Conservation (phyloP, 2,888 invertebrate genomes). For the Eupithecia centaureata region DNA sequence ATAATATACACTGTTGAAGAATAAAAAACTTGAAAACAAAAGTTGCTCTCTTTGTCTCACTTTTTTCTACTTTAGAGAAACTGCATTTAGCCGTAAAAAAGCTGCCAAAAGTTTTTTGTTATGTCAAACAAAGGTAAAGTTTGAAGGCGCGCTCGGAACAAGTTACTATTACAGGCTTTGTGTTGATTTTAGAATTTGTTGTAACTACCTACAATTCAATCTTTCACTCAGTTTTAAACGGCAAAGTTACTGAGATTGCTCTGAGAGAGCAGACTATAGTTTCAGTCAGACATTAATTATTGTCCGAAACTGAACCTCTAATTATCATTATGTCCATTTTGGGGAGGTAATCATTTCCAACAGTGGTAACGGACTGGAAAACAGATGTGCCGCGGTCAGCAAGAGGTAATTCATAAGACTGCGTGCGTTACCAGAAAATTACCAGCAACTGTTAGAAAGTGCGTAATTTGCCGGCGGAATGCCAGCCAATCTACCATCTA, state of each 20-base stretch:
- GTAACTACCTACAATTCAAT: no score
- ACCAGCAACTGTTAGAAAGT: conserved; percentile 4
- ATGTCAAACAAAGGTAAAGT: background rate
- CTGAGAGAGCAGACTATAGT: background rate
- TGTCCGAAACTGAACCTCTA: background rate
- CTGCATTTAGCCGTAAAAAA: background rate
- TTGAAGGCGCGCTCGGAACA: background rate
- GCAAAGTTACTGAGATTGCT: background rate
- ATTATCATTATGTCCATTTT: background rate
- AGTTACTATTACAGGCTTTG: background rate
- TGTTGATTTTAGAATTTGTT: background rate
- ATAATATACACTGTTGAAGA: no score
- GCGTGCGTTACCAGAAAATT: conserved; percentile 12
- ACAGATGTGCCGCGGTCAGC: background rate
- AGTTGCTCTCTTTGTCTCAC: no score
- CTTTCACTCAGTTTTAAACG: background rate
- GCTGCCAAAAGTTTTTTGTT: background rate
- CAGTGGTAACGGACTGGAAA: background rate
- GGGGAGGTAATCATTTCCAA: background rate
- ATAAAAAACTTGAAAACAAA: background rate
- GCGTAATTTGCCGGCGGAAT: conserved; percentile 9
- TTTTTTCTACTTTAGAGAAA: no score
- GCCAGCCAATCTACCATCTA: conserved; percentile 7
- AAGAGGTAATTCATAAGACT: background rate
- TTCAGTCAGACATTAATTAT: no score